Conservation (phyloP, 2,888 invertebrate species). For the Parnassius glacialis region DNA sequence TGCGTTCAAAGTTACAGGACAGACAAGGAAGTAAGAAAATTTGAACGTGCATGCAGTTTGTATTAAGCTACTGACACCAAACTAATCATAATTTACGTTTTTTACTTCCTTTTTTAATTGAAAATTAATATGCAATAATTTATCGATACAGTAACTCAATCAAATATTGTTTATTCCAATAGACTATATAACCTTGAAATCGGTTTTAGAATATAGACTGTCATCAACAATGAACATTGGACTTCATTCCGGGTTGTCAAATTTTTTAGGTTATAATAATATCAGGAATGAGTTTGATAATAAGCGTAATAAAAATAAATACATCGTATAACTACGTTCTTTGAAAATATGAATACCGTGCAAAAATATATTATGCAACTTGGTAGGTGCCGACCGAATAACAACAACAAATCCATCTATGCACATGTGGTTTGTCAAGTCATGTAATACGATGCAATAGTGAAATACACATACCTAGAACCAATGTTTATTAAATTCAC, state of each 20-base stretch:
- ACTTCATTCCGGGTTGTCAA: slow-evolving; percentile 64
- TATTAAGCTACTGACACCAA: slow-evolving; percentile 3
- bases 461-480: slow-evolving; percentile 74
- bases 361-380: slow-evolving; percentile 59
- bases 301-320: slow-evolving; percentile 40
- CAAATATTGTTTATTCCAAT: slow-evolving; percentile 4
- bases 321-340: slow-evolving; percentile 39
- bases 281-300: slow-evolving; percentile 37
- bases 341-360: slow-evolving; percentile 48
- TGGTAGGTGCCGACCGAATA: slow-evolving; percentile 57
- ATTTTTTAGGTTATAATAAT: slow-evolving; percentile 68
- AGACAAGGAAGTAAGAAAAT: neutral
- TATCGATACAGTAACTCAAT: neutral
- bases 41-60: slow-evolving; percentile 6
- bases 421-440: slow-evolving; percentile 76
- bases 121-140: neutral
- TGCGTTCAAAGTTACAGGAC: neutral
- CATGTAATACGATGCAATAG: slow-evolving; percentile 69
- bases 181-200: slow-evolving; percentile 54
- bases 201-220: slow-evolving; percentile 43
- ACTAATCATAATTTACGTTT: neutral
- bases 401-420: slow-evolving; percentile 70
- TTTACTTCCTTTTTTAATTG: neutral
- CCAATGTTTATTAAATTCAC: slow-evolving; percentile 56
- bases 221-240: slow-evolving; percentile 68